A percentile compares a stretch with the other conserved stretches of the same genome.
phyloP scores from a whole-genome alignment of 2,797 vertebrate species.

The Benthosema pterotum region DNA sequence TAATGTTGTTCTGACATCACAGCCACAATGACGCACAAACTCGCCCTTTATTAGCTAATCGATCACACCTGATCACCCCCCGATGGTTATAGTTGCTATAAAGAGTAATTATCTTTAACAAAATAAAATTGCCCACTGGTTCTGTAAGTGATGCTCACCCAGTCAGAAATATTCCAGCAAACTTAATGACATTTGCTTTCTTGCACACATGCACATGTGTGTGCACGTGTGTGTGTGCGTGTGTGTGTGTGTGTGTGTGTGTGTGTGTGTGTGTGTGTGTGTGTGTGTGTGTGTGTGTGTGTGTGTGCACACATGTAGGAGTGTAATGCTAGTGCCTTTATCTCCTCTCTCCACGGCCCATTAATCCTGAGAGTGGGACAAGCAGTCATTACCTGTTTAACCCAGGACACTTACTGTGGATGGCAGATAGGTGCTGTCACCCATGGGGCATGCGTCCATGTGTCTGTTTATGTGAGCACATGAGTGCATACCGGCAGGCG shows the following conservation, averaged over 20 bases:
- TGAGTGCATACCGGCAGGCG: neutral
- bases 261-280: slow-evolving; percentile 22
- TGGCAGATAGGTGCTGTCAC: slow-evolving; percentile 73
- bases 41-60: no score
- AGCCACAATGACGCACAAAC: no score
- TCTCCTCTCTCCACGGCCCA: slow-evolving; percentile 72
- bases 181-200: no score
- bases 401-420: slow-evolving; percentile 75
- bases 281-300: slow-evolving; percentile 27
- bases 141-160: no score
- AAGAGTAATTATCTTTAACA: neutral
- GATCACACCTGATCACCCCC: no score
- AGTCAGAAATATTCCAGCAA: no score
- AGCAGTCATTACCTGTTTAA: slow-evolving; percentile 79
- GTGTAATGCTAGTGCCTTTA: slow-evolving; percentile 76
- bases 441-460: slow-evolving; percentile 15
- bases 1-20: no score
- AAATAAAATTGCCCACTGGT: no score
- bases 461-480: slow-evolving; percentile 16
- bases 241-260: slow-evolving; percentile 22
- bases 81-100: no score
- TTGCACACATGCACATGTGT: neutral
- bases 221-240: slow-evolving; percentile 16
- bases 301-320: slow-evolving; percentile 1
- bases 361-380: slow-evolving; percentile 79